Conservation (phyloP, 2,797 vertebrate species). For the Chloroceryle inda region DNA sequence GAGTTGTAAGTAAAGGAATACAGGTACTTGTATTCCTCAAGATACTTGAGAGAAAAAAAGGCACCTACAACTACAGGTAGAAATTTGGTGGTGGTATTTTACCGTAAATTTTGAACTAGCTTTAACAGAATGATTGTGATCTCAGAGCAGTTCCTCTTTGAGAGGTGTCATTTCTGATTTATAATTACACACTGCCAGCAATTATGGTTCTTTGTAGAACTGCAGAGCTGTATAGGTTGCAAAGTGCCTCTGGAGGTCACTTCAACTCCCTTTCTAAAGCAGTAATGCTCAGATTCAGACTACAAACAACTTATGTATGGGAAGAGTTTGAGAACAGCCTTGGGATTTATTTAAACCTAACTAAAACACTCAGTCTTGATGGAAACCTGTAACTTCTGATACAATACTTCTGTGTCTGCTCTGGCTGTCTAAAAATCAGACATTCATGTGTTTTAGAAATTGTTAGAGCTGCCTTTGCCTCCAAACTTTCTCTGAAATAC, state of each 20-base stretch:
- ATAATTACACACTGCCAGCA: background rate
- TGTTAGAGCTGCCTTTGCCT: background rate
- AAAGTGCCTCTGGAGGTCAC: background rate
- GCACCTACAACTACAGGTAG: rapidly evolving
- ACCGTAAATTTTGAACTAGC: background rate
- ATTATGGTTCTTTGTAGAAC: background rate
- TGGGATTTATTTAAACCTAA: background rate
- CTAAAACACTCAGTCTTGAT: background rate
- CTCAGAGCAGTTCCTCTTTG: background rate
- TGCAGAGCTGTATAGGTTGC: background rate
- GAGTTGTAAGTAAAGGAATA: background rate
- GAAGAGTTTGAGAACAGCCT: background rate
- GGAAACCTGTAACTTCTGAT: background rate
- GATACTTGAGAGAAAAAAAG: no score
- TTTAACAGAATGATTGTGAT: background rate
- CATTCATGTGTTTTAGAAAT: background rate
- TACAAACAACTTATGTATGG: background rate
- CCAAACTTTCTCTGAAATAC: background rate
- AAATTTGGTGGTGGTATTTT: background rate
- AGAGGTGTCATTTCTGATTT: background rate
- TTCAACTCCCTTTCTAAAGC: background rate
- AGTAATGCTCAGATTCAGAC: background rate
- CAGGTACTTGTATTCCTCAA: background rate
- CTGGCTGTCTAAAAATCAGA: background rate
- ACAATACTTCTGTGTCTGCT: background rate